These are phyloP conservation scores for Rhinogobio ventralis DNA, from an alignment of 2,797 vertebrate species.

Conservation along the genomic window DNA sequence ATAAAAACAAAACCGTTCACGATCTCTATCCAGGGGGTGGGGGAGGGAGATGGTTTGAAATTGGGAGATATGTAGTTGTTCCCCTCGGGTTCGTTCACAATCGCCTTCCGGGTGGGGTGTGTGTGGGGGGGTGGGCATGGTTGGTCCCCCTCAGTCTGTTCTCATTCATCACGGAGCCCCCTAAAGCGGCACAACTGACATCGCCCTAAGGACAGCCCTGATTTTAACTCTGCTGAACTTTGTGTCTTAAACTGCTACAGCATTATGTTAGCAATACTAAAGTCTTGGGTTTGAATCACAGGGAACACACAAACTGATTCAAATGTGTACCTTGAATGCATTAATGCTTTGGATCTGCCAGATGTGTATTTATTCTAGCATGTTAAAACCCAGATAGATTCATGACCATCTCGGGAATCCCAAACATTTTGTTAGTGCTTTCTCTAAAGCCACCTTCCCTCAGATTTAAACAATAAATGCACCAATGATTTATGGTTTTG, in stretches of 20 bases:
- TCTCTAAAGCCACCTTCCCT: not conserved
- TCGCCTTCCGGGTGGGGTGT: no score
- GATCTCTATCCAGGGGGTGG: no score
- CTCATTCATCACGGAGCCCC: no score
- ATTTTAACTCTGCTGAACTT: not conserved
- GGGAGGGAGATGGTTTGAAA: no score
- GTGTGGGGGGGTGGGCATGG: no score
- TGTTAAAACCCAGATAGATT: not conserved
- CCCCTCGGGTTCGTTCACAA: no score
- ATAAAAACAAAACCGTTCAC: no score
- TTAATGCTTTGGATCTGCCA: not conserved
- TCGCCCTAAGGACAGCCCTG: no score
- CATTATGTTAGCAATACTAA: not conserved
- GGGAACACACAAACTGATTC: not conserved
- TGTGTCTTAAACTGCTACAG: not conserved
- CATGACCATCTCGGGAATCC: not conserved
- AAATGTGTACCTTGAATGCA: not conserved
- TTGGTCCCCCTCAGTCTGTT: no score
- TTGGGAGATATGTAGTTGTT: no score
- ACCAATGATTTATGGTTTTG: conserved; percentile 14
- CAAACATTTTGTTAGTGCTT: not conserved
- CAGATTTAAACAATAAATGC: not conserved
- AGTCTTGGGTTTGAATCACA: not conserved
- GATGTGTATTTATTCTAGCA: not conserved
- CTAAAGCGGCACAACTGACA: no score